Conservation (phyloP, 2,113 vertebrate species). For the Otus sunia region DNA sequence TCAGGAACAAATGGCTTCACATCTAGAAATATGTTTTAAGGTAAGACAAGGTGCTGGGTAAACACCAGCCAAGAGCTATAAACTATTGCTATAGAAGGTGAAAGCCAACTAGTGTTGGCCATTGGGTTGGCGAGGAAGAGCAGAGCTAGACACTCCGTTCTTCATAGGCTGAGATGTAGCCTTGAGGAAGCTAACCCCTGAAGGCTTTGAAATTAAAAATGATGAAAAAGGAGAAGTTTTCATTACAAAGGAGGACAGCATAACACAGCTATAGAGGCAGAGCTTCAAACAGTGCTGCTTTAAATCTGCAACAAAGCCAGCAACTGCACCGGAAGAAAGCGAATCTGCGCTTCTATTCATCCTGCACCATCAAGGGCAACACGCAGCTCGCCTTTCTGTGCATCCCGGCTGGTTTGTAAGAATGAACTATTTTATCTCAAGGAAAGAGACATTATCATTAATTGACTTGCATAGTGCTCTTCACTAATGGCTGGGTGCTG, state of each 20-base stretch:
- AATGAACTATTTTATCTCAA: background rate
- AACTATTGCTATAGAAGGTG: background rate
- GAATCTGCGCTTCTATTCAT: background rate
- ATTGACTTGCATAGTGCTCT: background rate
- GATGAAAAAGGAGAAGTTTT: conserved; percentile 43
- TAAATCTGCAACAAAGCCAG: conserved; percentile 46
- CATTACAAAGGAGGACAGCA: conserved; percentile 37
- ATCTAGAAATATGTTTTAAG: background rate
- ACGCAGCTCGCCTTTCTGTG: background rate
- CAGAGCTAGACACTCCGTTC: background rate
- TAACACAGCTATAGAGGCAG: background rate
- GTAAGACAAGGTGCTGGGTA: background rate
- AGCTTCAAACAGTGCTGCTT: conserved; percentile 45
- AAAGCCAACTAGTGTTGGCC: conserved; percentile 3
- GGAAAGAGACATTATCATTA: conserved; percentile 30
- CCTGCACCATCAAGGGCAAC: conserved; percentile 20
- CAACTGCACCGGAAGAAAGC: conserved; percentile 2
- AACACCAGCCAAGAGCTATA: background rate
- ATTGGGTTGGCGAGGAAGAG: background rate
- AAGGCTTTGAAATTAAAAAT: conserved; percentile 64
- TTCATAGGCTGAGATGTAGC: background rate
- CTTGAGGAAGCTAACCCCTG: conserved; percentile 19
- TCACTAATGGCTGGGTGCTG: conserved; percentile 28
- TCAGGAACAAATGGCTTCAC: conserved; percentile 5
- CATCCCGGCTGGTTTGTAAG: background rate